These are phyloP conservation scores for Xiphophorus hellerii DNA, from an alignment of 2,113 vertebrate genomes.

Conservation along the genomic window DNA sequence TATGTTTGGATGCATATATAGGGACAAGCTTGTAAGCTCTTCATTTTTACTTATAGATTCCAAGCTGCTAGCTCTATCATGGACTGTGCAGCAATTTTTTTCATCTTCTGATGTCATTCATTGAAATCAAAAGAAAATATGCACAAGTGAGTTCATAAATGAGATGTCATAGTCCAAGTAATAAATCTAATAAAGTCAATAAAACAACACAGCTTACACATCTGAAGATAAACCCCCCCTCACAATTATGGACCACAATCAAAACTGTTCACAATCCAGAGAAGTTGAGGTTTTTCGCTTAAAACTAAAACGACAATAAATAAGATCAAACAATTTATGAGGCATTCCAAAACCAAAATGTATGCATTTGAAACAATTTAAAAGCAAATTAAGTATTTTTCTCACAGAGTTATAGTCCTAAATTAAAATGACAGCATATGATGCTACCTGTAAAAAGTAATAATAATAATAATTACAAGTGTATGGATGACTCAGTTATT, in stretches of 20 bases:
- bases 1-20: no score
- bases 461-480: neutral
- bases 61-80: no score
- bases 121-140: no score
- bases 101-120: no score
- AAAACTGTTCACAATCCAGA: neutral
- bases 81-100: no score
- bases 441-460: neutral
- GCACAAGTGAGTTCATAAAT: no score
- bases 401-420: neutral
- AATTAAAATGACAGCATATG: neutral
- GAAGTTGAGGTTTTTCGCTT: neutral
- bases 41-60: no score
- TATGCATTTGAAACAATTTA: neutral
- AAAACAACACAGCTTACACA: no score
- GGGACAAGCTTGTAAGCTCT: no score
- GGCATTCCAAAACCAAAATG: neutral
- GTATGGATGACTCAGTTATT: slow-evolving; percentile 48
- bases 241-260: no score
- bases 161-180: neutral
- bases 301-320: neutral
- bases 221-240: no score
- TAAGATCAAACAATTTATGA: neutral
- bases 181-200: no score
- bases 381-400: neutral